Evolutionary conservation across 2,888 invertebrate genomes (phyloP), one percentile per base, ranked within the genome.

Genomic region (Seira musarum): DNA sequence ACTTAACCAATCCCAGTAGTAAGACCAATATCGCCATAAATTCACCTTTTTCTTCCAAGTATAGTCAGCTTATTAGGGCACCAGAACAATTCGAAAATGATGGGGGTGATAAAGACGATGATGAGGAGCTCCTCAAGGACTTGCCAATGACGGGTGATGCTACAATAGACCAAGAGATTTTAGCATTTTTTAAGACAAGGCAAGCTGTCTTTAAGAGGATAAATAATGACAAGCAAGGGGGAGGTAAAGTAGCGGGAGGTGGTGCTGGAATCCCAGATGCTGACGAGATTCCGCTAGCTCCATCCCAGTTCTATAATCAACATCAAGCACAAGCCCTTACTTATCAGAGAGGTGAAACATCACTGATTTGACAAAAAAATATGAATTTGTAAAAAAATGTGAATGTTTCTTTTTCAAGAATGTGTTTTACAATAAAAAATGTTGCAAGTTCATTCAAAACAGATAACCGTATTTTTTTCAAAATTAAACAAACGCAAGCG

Each of bases 121-220:
- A 84, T 64, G 87, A 88, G 13, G 84, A 88, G 61, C 89, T 89
- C 83, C 87, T 88, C 70, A 88, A 88, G 77, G 88, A 88, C 0
- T 87, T 91, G 24, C 89, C 90, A 8, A 84, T 91, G 22, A 91
- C 90, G 13, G 91, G 91, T 1, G 90, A 91, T 85, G 87, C 87
- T 2, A 90, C 90, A 81, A 89, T 90, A 17, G 91, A 91, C 85
- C 89, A 89, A 75, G 91, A 91, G 88, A 91, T 91, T 70, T 88
- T 89, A 75, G 89, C 89, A 53, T 91, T 90, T 87, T 90, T 90
- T 88, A 88, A 89, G 87, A 82, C 71, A 21, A 49, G 83, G 53
- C 83, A 80, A 71, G 72, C 73, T 3, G 82, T 82, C 1, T 80
- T 83, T 65, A 72, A 35, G 8, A 68, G 69, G 64, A 73, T 83